phyloP scores from a whole-genome alignment of 2,797 vertebrate species.

The Crocidura indochinensis region DNA sequence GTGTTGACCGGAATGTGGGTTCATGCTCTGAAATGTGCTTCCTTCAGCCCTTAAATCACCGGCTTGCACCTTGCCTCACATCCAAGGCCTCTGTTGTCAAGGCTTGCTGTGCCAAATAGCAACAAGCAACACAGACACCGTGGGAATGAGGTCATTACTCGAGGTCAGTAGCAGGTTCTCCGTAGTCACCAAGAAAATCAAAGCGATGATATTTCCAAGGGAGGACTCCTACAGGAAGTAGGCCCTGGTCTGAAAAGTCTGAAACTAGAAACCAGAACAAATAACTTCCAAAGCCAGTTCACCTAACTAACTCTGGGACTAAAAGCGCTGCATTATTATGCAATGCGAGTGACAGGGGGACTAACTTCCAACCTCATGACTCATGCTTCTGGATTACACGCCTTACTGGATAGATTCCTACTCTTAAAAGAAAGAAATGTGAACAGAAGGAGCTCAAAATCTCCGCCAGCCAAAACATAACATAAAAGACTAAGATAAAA shows the following conservation, averaged over 20 bases:
- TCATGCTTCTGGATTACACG: slow-evolving; percentile 60
- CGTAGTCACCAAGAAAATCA: slow-evolving; percentile 48
- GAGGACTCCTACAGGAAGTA: too few species aligned
- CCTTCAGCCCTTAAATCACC: not conserved
- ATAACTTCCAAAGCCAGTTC: slow-evolving; percentile 38
- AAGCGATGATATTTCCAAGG: slow-evolving; percentile 29
- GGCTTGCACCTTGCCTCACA: slow-evolving; percentile 8
- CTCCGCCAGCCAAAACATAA: not conserved
- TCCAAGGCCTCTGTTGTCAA: not conserved
- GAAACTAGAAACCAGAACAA: slow-evolving; percentile 40
- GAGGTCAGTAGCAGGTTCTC: not conserved
- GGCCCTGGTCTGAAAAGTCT: too few species aligned
- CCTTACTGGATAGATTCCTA: slow-evolving; percentile 27
- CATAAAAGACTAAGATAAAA: not conserved
- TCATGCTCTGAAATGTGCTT: not conserved
- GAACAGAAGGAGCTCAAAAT: slow-evolving; percentile 29
- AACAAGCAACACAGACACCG: not conserved
- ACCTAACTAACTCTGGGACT: slow-evolving; percentile 1
- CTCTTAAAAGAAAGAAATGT: slow-evolving; percentile 46
- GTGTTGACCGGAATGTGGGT: too few species aligned
- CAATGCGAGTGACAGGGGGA: slow-evolving; percentile 1
- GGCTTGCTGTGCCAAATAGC: not conserved
- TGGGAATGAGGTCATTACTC: slow-evolving; percentile 30
- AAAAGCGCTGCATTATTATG: not conserved
- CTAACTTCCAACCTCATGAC: slow-evolving; percentile 58